Percentiles rank a stretch among this genome's conserved stretches.
Conservation (phyloP, 2,113 vertebrate species). For the Syngnathus typhle region DNA sequence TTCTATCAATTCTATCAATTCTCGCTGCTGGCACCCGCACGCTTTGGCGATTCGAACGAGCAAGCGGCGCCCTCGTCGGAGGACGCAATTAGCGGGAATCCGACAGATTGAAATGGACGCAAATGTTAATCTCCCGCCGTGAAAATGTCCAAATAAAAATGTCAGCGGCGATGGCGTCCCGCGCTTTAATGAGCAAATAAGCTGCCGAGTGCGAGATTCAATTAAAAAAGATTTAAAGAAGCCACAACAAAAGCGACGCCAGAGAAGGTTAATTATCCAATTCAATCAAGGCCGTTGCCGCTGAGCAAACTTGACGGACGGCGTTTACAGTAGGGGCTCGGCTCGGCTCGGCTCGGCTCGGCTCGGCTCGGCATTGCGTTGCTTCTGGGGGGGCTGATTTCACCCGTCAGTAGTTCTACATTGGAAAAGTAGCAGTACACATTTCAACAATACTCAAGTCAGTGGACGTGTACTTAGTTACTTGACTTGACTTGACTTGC, state of each 20-base stretch:
- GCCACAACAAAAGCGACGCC: slow-evolving; percentile 5
- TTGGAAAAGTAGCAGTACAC: too few relatives aligned
- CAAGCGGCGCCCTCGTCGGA: slow-evolving; percentile 35
- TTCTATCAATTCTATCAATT: too few relatives aligned
- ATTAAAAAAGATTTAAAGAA: slow-evolving; percentile 13
- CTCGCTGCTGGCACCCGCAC: slow-evolving; percentile 8
- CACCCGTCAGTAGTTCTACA: too few relatives aligned
- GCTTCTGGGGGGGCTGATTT: not conserved
- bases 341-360: too few relatives aligned
- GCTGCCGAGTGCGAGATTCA: slow-evolving; percentile 14
- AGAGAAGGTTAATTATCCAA: not conserved
- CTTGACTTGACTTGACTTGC: too few relatives aligned
- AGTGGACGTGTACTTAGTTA: too few relatives aligned
- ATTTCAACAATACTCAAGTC: too few relatives aligned
- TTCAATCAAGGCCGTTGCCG: not conserved
- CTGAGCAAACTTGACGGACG: not conserved
- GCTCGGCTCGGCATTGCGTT: not conserved
- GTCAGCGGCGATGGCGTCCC: slow-evolving; percentile 19
- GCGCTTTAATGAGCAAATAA: slow-evolving; percentile 42
- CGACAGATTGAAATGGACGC: slow-evolving; percentile 47
- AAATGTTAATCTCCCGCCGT: slow-evolving; percentile 38
- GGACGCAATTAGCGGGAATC: slow-evolving; percentile 34
- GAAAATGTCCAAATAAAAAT: slow-evolving; percentile 35
- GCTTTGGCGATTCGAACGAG: slow-evolving; percentile 39
- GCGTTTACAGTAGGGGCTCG: not conserved